Percentiles rank a stretch among this genome's conserved stretches.
These are phyloP conservation scores for Crambe crambe DNA, from an alignment of 37 sponge, comb jelly and placozoan genomes.

Conservation along the genomic window DNA sequence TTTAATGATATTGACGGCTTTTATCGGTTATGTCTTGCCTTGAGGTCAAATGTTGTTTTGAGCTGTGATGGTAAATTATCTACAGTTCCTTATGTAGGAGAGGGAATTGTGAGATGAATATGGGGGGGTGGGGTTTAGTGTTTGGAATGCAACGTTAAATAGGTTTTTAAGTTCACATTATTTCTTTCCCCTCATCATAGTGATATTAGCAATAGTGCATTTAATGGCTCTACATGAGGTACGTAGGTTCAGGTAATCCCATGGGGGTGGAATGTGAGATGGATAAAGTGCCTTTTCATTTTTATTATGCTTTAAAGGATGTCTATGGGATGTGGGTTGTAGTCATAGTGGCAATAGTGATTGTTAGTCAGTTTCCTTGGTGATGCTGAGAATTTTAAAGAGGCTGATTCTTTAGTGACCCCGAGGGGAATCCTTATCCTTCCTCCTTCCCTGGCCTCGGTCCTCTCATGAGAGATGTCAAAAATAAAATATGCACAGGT, in stretches of 20 bases:
- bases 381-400: conserved; percentile 91
- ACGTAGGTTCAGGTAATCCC: conserved; percentile 65
- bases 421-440: conserved; percentile 93
- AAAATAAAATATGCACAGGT: conserved; percentile 96
- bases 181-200: conserved; percentile 78
- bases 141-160: conserved; percentile 78
- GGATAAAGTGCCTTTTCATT: no score
- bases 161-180: conserved; percentile 80
- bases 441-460: conserved; percentile 78
- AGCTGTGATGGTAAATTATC: conserved; percentile 77
- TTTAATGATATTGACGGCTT: conserved; percentile 73
- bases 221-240: conserved; percentile 65
- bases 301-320: no score
- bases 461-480: conserved; percentile 95
- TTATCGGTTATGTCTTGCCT: conserved; percentile 82
- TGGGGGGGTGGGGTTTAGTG: conserved; percentile 77
- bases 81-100: conserved; percentile 79
- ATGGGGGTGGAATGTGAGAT: conserved; percentile 57
- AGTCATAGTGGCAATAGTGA: conserved; percentile 76
- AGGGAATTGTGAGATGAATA: conserved; percentile 66
- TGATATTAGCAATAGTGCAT: conserved; percentile 50
- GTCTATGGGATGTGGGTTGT: no score
- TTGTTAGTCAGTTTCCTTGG: conserved; percentile 69
- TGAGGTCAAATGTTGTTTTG: conserved; percentile 88
- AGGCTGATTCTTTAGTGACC: conserved; percentile 94